phyloP scores from a whole-genome alignment of 2,888 invertebrate species.

The Hirtodrosophila confusa region DNA sequence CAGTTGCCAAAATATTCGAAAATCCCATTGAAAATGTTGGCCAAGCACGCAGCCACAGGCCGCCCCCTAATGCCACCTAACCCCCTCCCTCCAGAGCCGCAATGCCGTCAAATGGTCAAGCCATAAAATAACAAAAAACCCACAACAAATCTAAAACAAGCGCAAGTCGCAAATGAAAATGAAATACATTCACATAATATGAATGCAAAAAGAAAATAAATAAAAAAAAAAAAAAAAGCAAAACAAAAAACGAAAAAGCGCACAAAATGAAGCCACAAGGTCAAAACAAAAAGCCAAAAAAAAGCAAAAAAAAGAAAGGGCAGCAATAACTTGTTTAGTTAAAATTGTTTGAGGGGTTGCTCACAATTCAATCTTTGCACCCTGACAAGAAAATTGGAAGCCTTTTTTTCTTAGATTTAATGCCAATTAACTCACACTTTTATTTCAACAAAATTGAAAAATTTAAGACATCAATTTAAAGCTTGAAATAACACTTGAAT shows the following conservation, averaged over 20 bases:
- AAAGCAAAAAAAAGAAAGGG: conserved; percentile 7
- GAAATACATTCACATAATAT: conserved; percentile 70
- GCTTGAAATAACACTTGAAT: no score
- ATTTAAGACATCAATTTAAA: no score
- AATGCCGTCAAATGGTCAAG: conserved; percentile 63
- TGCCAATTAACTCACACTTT: no score
- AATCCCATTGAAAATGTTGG: conserved; percentile 59
- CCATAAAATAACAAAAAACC: conserved; percentile 44
- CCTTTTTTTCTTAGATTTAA: no score
- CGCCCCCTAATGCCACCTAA: conserved; percentile 4
- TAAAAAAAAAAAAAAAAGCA: conserved; percentile 10
- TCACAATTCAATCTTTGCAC: conserved; percentile 12
- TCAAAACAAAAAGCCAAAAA: conserved; percentile 20
- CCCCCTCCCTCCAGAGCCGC: conserved; percentile 13
- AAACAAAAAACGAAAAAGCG: conserved; percentile 3
- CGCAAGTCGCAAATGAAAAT: conserved; percentile 60
- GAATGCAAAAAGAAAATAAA: conserved; percentile 40
- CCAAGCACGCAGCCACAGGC: conserved; percentile 46
- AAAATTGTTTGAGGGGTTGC: conserved; percentile 17
- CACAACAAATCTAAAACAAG: conserved; percentile 48
- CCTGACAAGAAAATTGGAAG: not conserved
- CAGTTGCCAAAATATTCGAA: conserved; percentile 60
- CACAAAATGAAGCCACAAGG: conserved; percentile 36
- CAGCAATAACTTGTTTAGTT: conserved; percentile 27
- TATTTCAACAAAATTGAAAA: no score